A percentile compares a stretch with the other conserved stretches of the same genome.
phyloP scores from a whole-genome alignment of 2,797 vertebrate species.

The Peromyscus eremicus region DNA sequence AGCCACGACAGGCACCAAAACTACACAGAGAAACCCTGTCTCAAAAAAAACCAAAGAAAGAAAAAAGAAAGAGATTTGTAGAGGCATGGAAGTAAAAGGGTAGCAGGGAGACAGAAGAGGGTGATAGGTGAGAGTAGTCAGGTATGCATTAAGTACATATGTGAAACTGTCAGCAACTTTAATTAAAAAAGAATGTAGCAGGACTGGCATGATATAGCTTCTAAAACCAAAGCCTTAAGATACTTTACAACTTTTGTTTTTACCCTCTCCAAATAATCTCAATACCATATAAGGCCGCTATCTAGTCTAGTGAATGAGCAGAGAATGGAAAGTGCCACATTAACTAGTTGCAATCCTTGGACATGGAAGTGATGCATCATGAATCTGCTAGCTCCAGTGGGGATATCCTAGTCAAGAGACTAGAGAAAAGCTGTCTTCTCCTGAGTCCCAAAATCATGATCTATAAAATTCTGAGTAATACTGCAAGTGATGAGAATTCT shows the following conservation, averaged over 20 bases:
- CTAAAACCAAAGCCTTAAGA: slow-evolving; percentile 44
- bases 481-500: neutral
- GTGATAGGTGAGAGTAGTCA: neutral
- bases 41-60: too few species aligned
- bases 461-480: slow-evolving; percentile 38
- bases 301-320: neutral
- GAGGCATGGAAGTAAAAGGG: neutral
- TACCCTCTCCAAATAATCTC: slow-evolving; percentile 8
- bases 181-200: neutral
- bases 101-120: neutral
- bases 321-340: neutral
- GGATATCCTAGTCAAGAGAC: neutral
- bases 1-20: too few species aligned
- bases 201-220: neutral
- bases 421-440: neutral
- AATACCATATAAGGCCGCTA: neutral
- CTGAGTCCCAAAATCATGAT: slow-evolving; percentile 28
- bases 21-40: too few species aligned
- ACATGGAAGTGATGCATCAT: neutral
- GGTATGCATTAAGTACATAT: neutral
- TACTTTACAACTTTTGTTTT: slow-evolving; percentile 2
- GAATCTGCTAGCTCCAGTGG: neutral
- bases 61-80: neutral
- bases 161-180: neutral
- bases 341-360: neutral